phyloP scores from a whole-genome alignment of 2,797 vertebrate species.

The Pseudomugil tenellus region DNA sequence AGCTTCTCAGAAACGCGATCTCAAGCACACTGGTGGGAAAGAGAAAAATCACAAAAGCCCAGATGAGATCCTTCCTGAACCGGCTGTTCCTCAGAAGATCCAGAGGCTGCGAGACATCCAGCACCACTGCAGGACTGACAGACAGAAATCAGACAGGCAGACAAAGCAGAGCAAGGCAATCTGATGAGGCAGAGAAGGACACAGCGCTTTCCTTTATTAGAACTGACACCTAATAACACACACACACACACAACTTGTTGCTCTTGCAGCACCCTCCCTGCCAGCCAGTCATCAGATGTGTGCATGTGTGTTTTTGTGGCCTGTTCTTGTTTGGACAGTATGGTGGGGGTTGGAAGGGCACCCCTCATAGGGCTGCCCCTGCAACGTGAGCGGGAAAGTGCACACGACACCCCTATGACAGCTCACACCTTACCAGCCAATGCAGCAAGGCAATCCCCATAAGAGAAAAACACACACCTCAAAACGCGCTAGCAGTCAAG shows the following conservation, averaged over 20 bases:
- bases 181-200: constrained; percentile 78
- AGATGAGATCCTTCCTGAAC: constrained; percentile 16
- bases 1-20: constrained; percentile 35
- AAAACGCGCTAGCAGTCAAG: constrained; percentile 19
- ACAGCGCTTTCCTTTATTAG: constrained; percentile 82
- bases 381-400: constrained; percentile 79
- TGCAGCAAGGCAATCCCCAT: constrained; percentile 73
- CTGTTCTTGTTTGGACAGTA: constrained; percentile 73
- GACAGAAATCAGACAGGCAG: constrained; percentile 56
- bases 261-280: constrained; percentile 68
- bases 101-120: constrained; percentile 60
- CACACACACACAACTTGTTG: constrained; percentile 60
- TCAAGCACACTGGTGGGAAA: constrained; percentile 20
- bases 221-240: constrained; percentile 80
- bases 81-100: constrained; percentile 59
- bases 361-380: constrained; percentile 78
- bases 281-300: constrained; percentile 60
- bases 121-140: constrained; percentile 46
- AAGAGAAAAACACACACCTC: constrained; percentile 26
- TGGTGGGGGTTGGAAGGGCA: constrained; percentile 51
- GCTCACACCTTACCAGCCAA: constrained; percentile 77
- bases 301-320: constrained; percentile 67
- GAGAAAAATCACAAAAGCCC: neutral
- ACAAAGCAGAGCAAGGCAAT: constrained; percentile 72
- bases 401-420: constrained; percentile 78